These are phyloP conservation scores for Meleagris gallopavo DNA, from an alignment of 2,113 vertebrate genomes.

Conservation along the genomic window DNA sequence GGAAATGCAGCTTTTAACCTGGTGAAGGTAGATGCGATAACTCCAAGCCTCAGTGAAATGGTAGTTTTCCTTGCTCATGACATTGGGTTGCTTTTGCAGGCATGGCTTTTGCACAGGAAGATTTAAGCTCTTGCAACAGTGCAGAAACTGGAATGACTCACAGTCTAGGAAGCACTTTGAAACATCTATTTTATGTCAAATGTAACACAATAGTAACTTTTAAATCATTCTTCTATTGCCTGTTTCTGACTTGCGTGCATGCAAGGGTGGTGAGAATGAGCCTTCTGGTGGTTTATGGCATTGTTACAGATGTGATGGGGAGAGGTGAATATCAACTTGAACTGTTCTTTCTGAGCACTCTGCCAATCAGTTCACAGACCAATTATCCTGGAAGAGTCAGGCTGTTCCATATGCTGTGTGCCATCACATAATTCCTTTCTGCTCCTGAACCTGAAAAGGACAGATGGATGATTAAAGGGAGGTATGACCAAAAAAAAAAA, in stretches of 20 bases:
- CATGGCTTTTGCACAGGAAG: neutral
- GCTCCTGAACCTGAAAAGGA: neutral
- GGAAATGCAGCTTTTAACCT: neutral
- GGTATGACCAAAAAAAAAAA: neutral
- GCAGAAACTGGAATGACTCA: neutral
- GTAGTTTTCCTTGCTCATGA: neutral
- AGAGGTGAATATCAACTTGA: neutral
- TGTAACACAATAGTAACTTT: neutral
- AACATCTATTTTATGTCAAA: neutral
- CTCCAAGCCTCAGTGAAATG: neutral
- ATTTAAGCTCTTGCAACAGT: neutral
- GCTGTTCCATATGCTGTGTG: neutral
- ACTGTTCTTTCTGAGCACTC: neutral
- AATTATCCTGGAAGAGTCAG: neutral
- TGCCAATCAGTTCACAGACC: neutral
- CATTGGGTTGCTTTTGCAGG: neutral
- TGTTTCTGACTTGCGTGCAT: neutral
- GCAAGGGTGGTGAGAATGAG: neutral
- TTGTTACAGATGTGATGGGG: neutral
- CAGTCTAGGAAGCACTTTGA: neutral
- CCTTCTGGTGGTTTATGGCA: rapidly evolving
- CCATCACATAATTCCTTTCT: neutral
- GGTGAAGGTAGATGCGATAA: neutral
- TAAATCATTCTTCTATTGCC: neutral
- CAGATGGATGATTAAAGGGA: neutral